A percentile compares a stretch with the other conserved stretches of the same genome.
Conservation (phyloP, 2,888 invertebrate species). For the Drosophila kanekoi region DNA sequence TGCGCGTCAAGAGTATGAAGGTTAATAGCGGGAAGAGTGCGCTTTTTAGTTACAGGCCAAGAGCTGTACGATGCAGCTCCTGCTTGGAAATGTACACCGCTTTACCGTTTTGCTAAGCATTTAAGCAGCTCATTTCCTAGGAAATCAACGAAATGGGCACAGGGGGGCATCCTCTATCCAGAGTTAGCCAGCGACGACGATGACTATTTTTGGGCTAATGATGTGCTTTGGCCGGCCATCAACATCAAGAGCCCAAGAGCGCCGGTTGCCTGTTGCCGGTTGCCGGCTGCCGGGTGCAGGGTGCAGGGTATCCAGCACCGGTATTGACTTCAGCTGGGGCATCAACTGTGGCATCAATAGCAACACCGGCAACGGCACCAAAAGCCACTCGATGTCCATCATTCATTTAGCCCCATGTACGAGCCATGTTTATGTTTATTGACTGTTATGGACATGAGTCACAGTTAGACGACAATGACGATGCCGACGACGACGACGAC, state of each 20-base stretch:
- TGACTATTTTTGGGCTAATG: constrained; percentile 81
- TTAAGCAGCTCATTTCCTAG: constrained; percentile 80
- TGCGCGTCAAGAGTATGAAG: constrained; percentile 49
- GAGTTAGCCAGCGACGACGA: constrained; percentile 36
- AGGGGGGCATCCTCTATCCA: constrained; percentile 28
- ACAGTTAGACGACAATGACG: constrained; percentile 68
- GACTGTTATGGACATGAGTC: constrained; percentile 81
- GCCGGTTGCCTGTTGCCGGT: constrained; percentile 4
- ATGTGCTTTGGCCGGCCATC: constrained; percentile 61
- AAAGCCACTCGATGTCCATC: constrained; percentile 78
- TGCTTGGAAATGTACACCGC: constrained; percentile 70
- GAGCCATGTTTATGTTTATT: constrained; percentile 80
- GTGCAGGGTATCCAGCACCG: neutral
- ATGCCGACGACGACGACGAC: constrained; percentile 42
- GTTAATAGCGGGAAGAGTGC: constrained; percentile 72
- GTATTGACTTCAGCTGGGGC: constrained; percentile 10
- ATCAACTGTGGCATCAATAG: constrained; percentile 23
- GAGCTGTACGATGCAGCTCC: constrained; percentile 18
- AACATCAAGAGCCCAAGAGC: constrained; percentile 28
- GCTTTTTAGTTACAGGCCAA: constrained; percentile 36
- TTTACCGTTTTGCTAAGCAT: constrained; percentile 76
- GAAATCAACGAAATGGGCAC: constrained; percentile 73
- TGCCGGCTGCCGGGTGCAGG: constrained; percentile 4
- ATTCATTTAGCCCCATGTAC: constrained; percentile 73
- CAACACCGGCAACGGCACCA: constrained; percentile 31